Conservation (phyloP, 92 coral and sea anemone species). For the Palythoa heliodiscus region DNA sequence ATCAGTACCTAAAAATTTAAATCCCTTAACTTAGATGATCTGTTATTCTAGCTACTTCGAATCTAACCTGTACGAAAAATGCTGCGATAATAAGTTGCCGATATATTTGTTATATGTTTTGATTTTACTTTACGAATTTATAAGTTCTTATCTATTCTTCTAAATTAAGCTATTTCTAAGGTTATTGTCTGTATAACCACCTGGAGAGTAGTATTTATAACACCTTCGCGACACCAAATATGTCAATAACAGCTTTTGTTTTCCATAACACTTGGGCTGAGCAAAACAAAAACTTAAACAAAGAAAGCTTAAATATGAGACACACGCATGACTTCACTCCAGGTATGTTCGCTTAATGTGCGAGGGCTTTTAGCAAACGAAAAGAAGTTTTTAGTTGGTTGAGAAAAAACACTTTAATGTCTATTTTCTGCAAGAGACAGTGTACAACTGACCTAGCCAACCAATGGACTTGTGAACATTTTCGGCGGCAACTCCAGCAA, state of each 20-base stretch:
- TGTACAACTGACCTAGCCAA: not conserved
- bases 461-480: too few relatives aligned
- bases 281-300: not conserved
- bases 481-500: too few relatives aligned
- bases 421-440: not conserved
- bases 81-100: too few relatives aligned
- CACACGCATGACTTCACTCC: too few relatives aligned
- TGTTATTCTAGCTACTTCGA: too few relatives aligned
- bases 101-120: too few relatives aligned
- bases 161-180: not conserved
- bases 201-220: not conserved
- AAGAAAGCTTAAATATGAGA: not conserved
- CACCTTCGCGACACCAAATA: not conserved
- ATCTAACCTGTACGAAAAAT: too few relatives aligned
- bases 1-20: too few relatives aligned
- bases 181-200: not conserved
- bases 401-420: not conserved
- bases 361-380: too few relatives aligned
- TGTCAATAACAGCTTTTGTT: slow-evolving; percentile 9
- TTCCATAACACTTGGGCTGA: not conserved
- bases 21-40: too few relatives aligned
- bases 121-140: not conserved
- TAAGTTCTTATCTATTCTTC: not conserved
- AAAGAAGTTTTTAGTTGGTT: not conserved
- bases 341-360: too few relatives aligned